Evolutionary conservation across 2,888 invertebrate species (phyloP).

Genomic region (Cataglyphis albicans): DNA sequence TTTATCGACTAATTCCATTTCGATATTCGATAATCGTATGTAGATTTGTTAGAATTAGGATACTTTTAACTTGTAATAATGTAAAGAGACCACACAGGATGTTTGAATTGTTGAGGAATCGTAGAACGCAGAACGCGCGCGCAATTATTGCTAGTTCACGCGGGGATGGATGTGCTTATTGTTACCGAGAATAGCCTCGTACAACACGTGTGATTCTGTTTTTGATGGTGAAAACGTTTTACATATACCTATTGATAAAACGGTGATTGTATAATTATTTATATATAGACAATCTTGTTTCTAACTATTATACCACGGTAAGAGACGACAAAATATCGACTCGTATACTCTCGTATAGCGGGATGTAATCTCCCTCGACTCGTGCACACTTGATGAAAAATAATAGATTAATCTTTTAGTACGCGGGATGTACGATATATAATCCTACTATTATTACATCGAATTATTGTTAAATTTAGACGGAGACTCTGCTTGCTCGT

Average conservation of each 20-base stretch:
- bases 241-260: slow-evolving; percentile 12
- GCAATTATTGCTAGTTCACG: slow-evolving; percentile 23
- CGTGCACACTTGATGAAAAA: slow-evolving; percentile 14
- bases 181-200: slow-evolving; percentile 17
- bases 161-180: slow-evolving; percentile 20
- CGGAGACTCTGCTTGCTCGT: slow-evolving; percentile 23
- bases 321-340: neutral
- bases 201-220: slow-evolving; percentile 22
- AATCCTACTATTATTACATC: slow-evolving; percentile 28
- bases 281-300: slow-evolving; percentile 38
- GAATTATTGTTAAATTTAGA: slow-evolving; percentile 42
- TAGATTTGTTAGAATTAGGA: slow-evolving; percentile 47
- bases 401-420: slow-evolving; percentile 9
- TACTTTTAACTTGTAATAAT: slow-evolving; percentile 29
- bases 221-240: slow-evolving; percentile 21
- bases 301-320: slow-evolving; percentile 1
- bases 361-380: slow-evolving; percentile 18
- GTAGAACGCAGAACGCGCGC: neutral
- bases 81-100: neutral
- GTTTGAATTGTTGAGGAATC: slow-evolving; percentile 15
- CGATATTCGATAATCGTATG: slow-evolving; percentile 27
- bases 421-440: neutral
- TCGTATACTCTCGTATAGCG: neutral
- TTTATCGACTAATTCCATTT: slow-evolving; percentile 50
- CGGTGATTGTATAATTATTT: slow-evolving; percentile 10